These are phyloP conservation scores for Progne subis DNA, from an alignment of 2,113 vertebrate species.

Conservation along the genomic window DNA sequence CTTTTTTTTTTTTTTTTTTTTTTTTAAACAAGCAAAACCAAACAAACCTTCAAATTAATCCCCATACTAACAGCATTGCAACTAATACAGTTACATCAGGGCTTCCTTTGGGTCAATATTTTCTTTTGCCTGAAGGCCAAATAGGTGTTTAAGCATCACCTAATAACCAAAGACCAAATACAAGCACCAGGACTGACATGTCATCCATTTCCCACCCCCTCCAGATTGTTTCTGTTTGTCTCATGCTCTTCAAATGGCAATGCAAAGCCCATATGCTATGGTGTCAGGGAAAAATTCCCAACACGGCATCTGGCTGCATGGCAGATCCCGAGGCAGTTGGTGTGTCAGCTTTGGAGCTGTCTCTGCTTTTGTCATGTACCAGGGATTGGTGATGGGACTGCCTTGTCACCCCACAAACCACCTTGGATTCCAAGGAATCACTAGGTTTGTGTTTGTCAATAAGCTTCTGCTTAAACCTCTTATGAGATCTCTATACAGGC, in stretches of 20 bases:
- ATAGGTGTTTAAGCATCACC: not conserved
- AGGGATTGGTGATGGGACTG: not conserved
- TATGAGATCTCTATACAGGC: not conserved
- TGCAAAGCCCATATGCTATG: constrained; percentile 21
- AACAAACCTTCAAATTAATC: not conserved
- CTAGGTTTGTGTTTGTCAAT: not conserved
- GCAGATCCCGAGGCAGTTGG: constrained; percentile 20
- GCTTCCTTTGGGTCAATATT: not conserved
- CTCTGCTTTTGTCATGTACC: constrained; percentile 2
- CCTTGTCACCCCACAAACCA: not conserved
- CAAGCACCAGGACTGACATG: not conserved
- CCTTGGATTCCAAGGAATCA: constrained; percentile 11
- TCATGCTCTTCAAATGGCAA: not conserved
- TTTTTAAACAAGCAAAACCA: not conserved
- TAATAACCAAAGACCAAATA: not conserved
- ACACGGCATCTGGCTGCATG: not conserved
- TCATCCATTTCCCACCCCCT: not conserved
- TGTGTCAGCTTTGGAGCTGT: constrained; percentile 10
- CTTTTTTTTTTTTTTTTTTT: no score
- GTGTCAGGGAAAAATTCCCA: constrained; percentile 24
- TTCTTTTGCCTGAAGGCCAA: not conserved
- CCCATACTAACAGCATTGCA: not conserved
- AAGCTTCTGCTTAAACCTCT: not conserved
- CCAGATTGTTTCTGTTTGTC: not conserved
- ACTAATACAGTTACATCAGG: not conserved